These are phyloP conservation scores for Oryctolagus cuniculus DNA, from an alignment of 2,113 vertebrate genomes.

Conservation along the genomic window mOryCun1.1 NC_091450.1:39642001-39642500, in stretches of 20 bases:
- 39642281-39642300: constrained; percentile 53
- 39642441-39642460: constrained; percentile 21
- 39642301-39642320: background rate
- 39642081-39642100: background rate
- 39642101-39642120: constrained; percentile 21
- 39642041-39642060: background rate
- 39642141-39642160: constrained; percentile 55
- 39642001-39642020: background rate
- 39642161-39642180: constrained; percentile 47
- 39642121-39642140: background rate
- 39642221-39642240: background rate
- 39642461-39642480: constrained; percentile 27
- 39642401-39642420: constrained; percentile 9
- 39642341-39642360: background rate
- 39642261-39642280: background rate
- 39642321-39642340: background rate
- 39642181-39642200: constrained; percentile 47
- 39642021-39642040: background rate
- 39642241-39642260: background rate
- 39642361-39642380: background rate
- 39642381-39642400: background rate
- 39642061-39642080: constrained; percentile 1
- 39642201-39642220: background rate
- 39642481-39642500: background rate
- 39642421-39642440: constrained; percentile 19